Evolutionary conservation across 2,797 vertebrate species (phyloP).

Genomic region (Otus scops): DNA sequence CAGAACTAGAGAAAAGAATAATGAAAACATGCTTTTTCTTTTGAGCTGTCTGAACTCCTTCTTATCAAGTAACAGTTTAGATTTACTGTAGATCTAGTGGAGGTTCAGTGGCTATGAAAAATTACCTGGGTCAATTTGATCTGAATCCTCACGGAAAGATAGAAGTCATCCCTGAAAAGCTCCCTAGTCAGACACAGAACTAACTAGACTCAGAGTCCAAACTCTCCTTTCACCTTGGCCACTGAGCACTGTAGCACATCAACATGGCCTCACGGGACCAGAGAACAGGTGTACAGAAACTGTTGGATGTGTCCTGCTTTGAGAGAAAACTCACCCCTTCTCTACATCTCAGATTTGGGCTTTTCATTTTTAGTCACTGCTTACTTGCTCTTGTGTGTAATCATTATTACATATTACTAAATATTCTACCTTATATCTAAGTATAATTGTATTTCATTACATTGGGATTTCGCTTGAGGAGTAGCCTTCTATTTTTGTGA

Average conservation of each 20-base stretch:
- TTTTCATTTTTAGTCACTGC: not conserved
- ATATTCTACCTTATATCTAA: not conserved
- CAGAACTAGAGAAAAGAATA: not conserved
- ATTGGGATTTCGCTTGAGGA: not conserved
- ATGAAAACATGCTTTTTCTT: not conserved
- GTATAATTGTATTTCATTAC: not conserved
- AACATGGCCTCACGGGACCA: not conserved
- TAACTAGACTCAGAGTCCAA: not conserved
- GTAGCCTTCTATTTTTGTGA: not conserved
- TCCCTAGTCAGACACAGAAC: not conserved
- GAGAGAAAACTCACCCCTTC: not conserved
- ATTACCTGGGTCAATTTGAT: not conserved
- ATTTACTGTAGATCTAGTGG: not conserved
- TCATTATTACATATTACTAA: not conserved
- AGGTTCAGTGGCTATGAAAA: not conserved
- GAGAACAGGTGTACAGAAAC: not conserved
- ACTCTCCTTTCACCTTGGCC: not conserved
- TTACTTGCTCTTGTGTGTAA: not conserved
- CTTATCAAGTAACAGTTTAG: not conserved
- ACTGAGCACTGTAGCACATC: not conserved
- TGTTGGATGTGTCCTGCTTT: not conserved
- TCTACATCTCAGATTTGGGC: not conserved
- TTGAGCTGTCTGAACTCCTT: not conserved
- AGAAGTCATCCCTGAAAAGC: not conserved
- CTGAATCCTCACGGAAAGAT: not conserved